Evolutionary conservation across 1,140 invertebrate species (phyloP).

Genomic region (Euglossa dilemma): DNA sequence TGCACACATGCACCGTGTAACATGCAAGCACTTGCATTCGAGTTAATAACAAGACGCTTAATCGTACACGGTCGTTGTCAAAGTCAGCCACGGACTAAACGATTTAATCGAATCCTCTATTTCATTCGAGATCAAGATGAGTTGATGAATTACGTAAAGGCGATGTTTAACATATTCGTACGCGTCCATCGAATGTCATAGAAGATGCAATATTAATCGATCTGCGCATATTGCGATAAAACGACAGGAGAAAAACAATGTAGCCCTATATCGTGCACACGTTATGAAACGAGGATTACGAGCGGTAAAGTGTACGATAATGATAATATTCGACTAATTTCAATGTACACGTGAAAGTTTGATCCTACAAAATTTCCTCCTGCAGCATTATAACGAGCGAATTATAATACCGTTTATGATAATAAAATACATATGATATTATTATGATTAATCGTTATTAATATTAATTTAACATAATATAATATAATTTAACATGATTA

Average conservation of each 20-base stretch:
- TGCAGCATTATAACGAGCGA: no score
- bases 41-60: constrained; percentile 4
- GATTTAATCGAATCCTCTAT: constrained; percentile 9
- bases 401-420: no score
- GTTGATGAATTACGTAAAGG: constrained; percentile 24
- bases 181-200: background rate
- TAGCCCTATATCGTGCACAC: no score
- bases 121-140: constrained; percentile 16
- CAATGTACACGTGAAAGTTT: no score
- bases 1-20: background rate
- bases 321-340: no score
- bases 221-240: background rate
- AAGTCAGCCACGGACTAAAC: background rate
- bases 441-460: no score
- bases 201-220: background rate
- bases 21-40: background rate
- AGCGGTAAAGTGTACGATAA: no score
- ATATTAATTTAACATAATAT: no score
- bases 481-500: no score
- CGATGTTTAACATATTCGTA: background rate
- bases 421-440: no score
- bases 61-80: background rate
- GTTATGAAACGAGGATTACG: background rate
- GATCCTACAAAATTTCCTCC: no score
- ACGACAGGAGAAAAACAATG: background rate